Evolutionary conservation across 1,140 invertebrate genomes (phyloP).

Genomic region (Drosophila auraria): DNA sequence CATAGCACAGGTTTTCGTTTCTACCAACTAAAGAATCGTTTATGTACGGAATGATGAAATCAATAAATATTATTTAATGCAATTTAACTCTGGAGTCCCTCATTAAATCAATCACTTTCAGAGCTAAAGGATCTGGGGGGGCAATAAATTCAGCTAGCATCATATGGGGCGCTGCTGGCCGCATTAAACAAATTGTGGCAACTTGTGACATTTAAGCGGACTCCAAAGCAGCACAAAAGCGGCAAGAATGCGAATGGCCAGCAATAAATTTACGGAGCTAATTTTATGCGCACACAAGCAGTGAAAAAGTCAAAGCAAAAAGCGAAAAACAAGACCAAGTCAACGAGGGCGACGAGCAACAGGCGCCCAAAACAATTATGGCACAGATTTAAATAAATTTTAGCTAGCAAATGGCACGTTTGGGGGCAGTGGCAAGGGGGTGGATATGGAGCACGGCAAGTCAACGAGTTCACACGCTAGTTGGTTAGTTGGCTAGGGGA

Average conservation of each 20-base stretch:
- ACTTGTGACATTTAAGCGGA: conserved; percentile 62
- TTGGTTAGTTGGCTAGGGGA: conserved; percentile 4
- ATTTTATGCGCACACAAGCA: conserved; percentile 72
- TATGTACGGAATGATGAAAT: conserved; percentile 66
- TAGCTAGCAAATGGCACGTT: conserved; percentile 37
- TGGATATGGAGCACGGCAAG: conserved; percentile 28
- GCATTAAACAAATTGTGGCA: conserved; percentile 53
- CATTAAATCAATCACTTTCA: conserved; percentile 11
- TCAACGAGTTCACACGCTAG: conserved; percentile 71
- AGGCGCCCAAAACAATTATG: conserved; percentile 77
- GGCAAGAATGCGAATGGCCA: conserved; percentile 61
- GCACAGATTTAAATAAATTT: conserved; percentile 80
- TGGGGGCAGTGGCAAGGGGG: not conserved
- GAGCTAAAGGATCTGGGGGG: conserved; percentile 7
- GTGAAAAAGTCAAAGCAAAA: conserved; percentile 34
- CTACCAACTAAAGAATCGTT: conserved; percentile 47
- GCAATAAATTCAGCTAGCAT: not conserved
- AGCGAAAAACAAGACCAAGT: conserved; percentile 45
- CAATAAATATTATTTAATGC: conserved; percentile 83
- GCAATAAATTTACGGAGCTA: conserved; percentile 71
- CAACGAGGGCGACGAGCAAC: conserved; percentile 54
- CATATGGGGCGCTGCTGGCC: conserved; percentile 14
- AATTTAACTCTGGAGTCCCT: conserved; percentile 33
- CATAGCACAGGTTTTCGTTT: conserved; percentile 52
- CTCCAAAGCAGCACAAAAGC: conserved; percentile 14